A percentile compares a stretch with the other conserved stretches of the same genome.
Evolutionary conservation across 2,113 vertebrate genomes (phyloP).

Genomic region (Odocoileus hemionus): DNA sequence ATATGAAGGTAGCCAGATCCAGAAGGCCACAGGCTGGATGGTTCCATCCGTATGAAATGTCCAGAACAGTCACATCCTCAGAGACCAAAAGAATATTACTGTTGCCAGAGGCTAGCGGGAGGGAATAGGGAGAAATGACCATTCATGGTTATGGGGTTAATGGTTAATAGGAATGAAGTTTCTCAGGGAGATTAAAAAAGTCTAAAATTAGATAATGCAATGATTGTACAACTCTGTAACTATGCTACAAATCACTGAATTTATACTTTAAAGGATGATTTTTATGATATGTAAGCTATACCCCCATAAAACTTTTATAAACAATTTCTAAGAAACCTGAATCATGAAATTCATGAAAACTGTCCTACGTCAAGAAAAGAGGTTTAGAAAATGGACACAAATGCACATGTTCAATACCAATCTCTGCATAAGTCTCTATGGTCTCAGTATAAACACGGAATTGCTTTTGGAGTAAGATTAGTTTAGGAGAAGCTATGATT

Average conservation of each 20-base stretch:
- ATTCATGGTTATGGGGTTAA: neutral
- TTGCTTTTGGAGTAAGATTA: neutral
- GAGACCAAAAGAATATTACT: neutral
- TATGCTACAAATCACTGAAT: neutral
- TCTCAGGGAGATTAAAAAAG: neutral
- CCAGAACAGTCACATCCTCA: neutral
- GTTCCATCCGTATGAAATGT: neutral
- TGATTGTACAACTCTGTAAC: neutral
- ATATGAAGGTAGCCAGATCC: neutral
- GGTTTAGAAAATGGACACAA: neutral
- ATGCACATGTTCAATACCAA: neutral
- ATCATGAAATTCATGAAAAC: neutral
- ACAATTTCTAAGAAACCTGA: neutral
- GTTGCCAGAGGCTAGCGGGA: neutral
- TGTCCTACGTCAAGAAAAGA: neutral
- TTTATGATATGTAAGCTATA: neutral
- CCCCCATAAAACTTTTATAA: neutral
- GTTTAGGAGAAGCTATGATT: neutral
- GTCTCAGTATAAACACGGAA: neutral
- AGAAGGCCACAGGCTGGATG: neutral
- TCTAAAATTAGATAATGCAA: neutral
- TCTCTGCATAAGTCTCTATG: neutral
- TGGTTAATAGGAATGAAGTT: neutral
- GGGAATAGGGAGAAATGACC: neutral
- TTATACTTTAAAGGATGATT: neutral